A percentile compares a stretch with the other conserved stretches of the same genome.
phyloP scores from a whole-genome alignment of 2,113 vertebrate species.

The Pseudopodoces humilis region DNA sequence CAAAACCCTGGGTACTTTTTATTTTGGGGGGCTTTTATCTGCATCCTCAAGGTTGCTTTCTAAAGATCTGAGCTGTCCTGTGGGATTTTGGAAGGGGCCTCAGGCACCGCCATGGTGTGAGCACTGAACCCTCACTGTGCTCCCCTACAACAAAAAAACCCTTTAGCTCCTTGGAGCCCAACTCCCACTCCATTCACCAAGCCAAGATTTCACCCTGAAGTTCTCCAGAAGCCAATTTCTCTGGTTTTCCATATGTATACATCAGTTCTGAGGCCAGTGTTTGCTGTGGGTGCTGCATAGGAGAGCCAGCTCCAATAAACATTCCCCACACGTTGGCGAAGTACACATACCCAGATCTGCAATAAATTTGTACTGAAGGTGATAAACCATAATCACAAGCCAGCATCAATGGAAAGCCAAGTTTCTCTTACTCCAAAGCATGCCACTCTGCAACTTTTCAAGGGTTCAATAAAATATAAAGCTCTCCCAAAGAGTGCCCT shows the following conservation, averaged over 20 bases:
- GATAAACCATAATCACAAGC: not conserved
- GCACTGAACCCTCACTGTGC: not conserved
- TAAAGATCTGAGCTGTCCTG: not conserved
- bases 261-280: not conserved
- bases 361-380: conserved; percentile 11
- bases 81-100: not conserved
- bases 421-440: not conserved
- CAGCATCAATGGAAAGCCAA: conserved; percentile 1
- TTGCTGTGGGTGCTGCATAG: not conserved
- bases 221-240: not conserved
- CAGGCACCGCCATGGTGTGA: not conserved
- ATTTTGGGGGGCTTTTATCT: not conserved
- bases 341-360: not conserved
- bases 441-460: conserved; percentile 15
- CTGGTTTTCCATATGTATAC: not conserved
- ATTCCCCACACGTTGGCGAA: not conserved
- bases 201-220: not conserved
- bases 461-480: conserved; percentile 36
- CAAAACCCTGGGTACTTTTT: not conserved
- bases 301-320: not conserved
- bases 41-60: not conserved
- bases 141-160: not conserved
- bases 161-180: not conserved
- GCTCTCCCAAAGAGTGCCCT: conserved; percentile 39
- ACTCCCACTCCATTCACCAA: rapidly evolving